Percentiles rank a stretch among this genome's conserved stretches.
Evolutionary conservation across 1,140 invertebrate genomes (phyloP).

Genomic region (Drosophila ogumai): DNA sequence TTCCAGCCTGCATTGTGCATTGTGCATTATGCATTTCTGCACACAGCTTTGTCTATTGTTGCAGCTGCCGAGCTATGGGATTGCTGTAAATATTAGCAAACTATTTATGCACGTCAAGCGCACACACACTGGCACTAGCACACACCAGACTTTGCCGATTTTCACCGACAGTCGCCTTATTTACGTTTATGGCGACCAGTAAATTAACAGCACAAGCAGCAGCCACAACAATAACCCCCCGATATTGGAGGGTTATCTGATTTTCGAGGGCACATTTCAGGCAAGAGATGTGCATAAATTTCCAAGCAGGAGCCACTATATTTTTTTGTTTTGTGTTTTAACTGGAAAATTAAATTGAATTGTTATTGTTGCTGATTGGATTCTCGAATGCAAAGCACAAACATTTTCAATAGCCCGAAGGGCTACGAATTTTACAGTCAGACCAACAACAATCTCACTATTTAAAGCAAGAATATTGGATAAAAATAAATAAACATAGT

Average conservation of each 20-base stretch:
- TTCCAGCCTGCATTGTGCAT: slow-evolving; percentile 60
- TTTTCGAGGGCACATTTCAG: slow-evolving; percentile 23
- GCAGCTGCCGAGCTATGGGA: slow-evolving; percentile 52
- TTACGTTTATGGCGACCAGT: slow-evolving; percentile 53
- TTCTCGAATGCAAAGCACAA: slow-evolving; percentile 42
- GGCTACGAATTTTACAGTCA: slow-evolving; percentile 20
- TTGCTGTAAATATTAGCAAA: slow-evolving; percentile 71
- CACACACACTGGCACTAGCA: slow-evolving; percentile 4
- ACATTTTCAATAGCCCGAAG: slow-evolving; percentile 41
- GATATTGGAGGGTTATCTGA: slow-evolving; percentile 28
- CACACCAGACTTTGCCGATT: slow-evolving; percentile 6
- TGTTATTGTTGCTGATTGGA: slow-evolving; percentile 59
- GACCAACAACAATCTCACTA: slow-evolving; percentile 21
- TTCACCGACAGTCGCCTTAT: slow-evolving; percentile 49
- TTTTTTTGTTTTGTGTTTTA: background rate
- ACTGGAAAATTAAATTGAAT: slow-evolving; percentile 29
- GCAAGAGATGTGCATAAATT: slow-evolving; percentile 38
- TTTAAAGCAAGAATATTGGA: slow-evolving; percentile 25
- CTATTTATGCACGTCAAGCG: slow-evolving; percentile 75
- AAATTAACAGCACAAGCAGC: slow-evolving; percentile 51
- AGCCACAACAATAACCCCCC: slow-evolving; percentile 35
- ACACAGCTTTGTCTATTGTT: slow-evolving; percentile 41
- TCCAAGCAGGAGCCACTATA: slow-evolving; percentile 1
- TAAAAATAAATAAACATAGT: slow-evolving; percentile 31
- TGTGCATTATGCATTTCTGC: slow-evolving; percentile 44